These are phyloP conservation scores for Pogonomyrmex barbatus DNA, from an alignment of 1,140 invertebrate species.

Conservation along the genomic window DNA sequence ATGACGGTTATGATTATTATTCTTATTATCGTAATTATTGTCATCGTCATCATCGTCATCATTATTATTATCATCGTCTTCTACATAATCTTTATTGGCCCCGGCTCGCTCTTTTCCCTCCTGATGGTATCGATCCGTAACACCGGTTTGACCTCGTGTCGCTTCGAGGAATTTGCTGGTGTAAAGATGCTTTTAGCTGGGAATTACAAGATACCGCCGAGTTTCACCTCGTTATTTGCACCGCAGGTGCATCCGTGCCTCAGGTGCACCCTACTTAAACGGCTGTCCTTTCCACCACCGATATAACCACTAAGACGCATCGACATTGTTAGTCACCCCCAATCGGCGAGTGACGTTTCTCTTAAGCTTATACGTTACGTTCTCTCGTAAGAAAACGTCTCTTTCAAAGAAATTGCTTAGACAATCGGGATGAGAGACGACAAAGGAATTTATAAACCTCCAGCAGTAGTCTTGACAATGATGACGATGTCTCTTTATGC, in stretches of 20 bases:
- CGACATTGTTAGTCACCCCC: neutral
- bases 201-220: constrained; percentile 34
- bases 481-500: constrained; percentile 40
- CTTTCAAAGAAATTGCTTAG: neutral
- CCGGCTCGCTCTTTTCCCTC: constrained; percentile 5
- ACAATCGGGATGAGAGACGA: neutral
- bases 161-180: constrained; percentile 29
- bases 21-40: constrained; percentile 52
- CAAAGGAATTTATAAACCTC: neutral
- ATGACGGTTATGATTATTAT: constrained; percentile 37
- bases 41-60: constrained; percentile 25
- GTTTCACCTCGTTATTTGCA: constrained; percentile 34
- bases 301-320: neutral
- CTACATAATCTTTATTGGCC: constrained; percentile 25
- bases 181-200: constrained; percentile 38
- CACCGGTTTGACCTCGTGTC: constrained; percentile 56
- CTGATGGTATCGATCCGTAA: constrained; percentile 52
- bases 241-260: constrained; percentile 3
- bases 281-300: neutral
- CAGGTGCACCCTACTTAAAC: constrained; percentile 42
- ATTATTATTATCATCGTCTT: constrained; percentile 35
- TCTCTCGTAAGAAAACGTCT: neutral
- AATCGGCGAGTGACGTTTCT: constrained; percentile 22
- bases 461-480: constrained; percentile 26
- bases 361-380: neutral